These are phyloP conservation scores for Atopsyche davidsoni DNA, from an alignment of 1,140 invertebrate species.

Conservation along the genomic window DNA sequence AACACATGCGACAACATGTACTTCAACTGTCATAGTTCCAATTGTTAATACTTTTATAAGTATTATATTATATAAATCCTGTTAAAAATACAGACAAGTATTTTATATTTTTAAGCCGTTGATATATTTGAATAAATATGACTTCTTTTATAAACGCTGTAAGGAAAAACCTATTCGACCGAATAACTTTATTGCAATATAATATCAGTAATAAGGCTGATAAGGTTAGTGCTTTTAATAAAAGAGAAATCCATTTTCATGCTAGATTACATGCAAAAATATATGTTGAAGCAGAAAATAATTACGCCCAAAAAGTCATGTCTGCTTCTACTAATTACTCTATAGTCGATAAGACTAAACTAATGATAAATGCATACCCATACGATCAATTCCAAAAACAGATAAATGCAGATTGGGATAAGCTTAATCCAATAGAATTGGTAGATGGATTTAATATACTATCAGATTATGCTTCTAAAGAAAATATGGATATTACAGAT, in stretches of 20 bases:
- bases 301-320: conserved; percentile 35
- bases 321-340: conserved; percentile 16
- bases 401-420: conserved; percentile 18
- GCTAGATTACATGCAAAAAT: conserved; percentile 13
- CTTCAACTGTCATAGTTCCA: not conserved
- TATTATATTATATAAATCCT: not conserved
- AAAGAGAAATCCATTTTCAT: not conserved
- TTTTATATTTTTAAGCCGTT: not conserved
- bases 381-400: conserved; percentile 10
- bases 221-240: not conserved
- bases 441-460: conserved; percentile 36
- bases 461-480: conserved; percentile 33
- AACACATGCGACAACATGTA: not conserved
- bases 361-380: conserved; percentile 2
- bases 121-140: not conserved
- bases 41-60: not conserved
- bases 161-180: not conserved
- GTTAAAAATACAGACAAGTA: too few relatives aligned
- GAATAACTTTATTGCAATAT: not conserved
- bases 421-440: conserved; percentile 29
- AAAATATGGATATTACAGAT: conserved; percentile 34
- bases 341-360: conserved; percentile 6
- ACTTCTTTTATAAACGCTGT: not conserved
- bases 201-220: not conserved
- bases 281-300: conserved; percentile 36